Evolutionary conservation across 2,113 vertebrate genomes (phyloP), one percentile per base, ranked within the genome.

Genomic region (Sakesphorus luctuosus): DNA sequence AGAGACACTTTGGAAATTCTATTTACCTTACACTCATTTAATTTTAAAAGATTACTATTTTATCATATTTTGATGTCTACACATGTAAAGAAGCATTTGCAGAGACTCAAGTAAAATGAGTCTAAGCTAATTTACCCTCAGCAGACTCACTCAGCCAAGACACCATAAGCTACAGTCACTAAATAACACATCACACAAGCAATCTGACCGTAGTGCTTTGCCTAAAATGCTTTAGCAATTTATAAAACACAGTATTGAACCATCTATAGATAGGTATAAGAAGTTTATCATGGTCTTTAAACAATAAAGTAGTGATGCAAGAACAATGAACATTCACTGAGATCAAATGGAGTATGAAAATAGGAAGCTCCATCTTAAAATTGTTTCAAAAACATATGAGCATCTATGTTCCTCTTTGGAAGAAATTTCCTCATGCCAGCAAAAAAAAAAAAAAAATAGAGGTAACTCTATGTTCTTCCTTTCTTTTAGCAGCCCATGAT

Each of bases 1-100:
- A 91, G 67, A 79, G 43, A 49, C 36, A 23, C 83, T 83, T 91
- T 19, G 2, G 65, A 94, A 93, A 95, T 79, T 72, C 85, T 88
- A 77, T 91, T 93, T 94, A 88, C 90, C 47, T 97, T 92, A 72
- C 73, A 90, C 63, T 77, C 92, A 59, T 69, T 90, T 96, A 77
- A 93, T 84, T 95, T 96, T 83, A 96, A 97, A 97, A 95, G 40
- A 85, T 96, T 82, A 72, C 62, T 83, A 75, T 87, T 96, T 96
- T 80, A 75, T 93, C 91, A 85, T 83, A 87, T 91, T 93, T 94
- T 93, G 94, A 93, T 96, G 84, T 73, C 87, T 72, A 78, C 43
- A 53, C 87, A 94, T 78, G 72, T 92, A 92, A 82, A 96, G 92
- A 81, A 89, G 67, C 94, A 81, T 89, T 94, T 96, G 82, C 91